Evolutionary conservation across 2,113 vertebrate species (phyloP).

Genomic region (Regulus satrapa): DNA sequence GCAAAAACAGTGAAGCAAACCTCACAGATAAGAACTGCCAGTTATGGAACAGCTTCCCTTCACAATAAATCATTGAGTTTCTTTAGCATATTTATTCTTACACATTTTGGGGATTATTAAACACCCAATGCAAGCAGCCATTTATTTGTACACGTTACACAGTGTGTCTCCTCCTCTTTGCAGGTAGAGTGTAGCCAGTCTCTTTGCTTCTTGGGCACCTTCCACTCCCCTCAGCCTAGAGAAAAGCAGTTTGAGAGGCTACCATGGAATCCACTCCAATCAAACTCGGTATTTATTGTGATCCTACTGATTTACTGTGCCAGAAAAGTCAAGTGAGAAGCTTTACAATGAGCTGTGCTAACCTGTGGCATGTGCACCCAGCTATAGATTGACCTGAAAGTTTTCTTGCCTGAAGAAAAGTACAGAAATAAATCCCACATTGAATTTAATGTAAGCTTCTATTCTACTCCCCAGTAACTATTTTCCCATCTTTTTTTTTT

Average conservation of each 20-base stretch:
- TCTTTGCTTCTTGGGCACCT: background rate
- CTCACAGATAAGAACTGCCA: background rate
- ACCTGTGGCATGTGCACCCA: background rate
- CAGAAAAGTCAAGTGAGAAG: background rate
- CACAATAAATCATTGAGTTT: background rate
- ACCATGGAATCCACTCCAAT: background rate
- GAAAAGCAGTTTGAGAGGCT: background rate
- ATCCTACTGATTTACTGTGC: background rate
- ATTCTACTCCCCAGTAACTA: background rate
- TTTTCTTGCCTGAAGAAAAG: background rate
- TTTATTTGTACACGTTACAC: background rate
- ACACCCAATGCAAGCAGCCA: background rate
- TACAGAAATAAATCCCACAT: background rate
- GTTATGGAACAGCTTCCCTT: background rate
- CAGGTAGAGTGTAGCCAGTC: background rate
- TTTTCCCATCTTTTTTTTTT: background rate
- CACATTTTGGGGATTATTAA: background rate
- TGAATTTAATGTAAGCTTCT: background rate
- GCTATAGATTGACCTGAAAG: background rate
- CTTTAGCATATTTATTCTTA: background rate
- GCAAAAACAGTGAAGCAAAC: background rate
- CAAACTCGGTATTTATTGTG: background rate
- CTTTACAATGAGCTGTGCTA: background rate
- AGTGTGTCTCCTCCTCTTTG: background rate
- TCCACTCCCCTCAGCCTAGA: background rate